Base-by-base conservation (phyloP, 2,113 vertebrate genomes). In the Phalacrocorax brasilianus region DNA sequence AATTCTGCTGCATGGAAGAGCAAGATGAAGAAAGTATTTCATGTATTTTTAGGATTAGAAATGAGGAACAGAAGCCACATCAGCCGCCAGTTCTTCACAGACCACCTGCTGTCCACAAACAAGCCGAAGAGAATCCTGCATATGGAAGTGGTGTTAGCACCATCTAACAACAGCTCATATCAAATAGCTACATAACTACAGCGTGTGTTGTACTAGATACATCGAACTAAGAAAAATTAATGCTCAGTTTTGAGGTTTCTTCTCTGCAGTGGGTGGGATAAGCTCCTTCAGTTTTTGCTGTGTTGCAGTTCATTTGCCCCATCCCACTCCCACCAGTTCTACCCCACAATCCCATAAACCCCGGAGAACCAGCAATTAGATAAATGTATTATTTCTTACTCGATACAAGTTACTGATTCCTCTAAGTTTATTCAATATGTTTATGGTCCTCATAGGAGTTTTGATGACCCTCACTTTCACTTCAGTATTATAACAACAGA, bases 281-380 rank as follows among this genome's bases (percentile, higher is more conserved):
- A 88, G 10, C 3, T 38, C 38, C 59, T 88, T 66, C 58, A 45
- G 22, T 24, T 73, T 85, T 77, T 83, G 26, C 26, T 55, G 8
- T 42, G 49, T 65, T 89, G 80, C 58, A 35, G 26, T 65, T 66
- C 4, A 61, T 58, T 67, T 74, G 28, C 32, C 23, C 83, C 38
- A 35, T 52, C 15, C 58, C 2, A 1, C 27, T 72, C 53, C 47
- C n/a, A 63, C 14, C 28, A 61, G 12, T 68, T 72, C 49, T 32
- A 26, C 1, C 0, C 24, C 0, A 1, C 12, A n/a, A 59, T 38
- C 38, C 42, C n/a, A 38, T 35, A 83, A 88, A 66, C 6, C 11
- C 58, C 85, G 56, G 35, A 68, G 45, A 53, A 70, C 32, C 56
- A 74, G 50, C 27, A 56, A n/a, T 55, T 38, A 56, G n/a, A 75